A percentile compares a stretch with the other conserved stretches of the same genome.
phyloP scores from a whole-genome alignment of 2,113 vertebrate genomes.

The Nycticryphes semicollaris region DNA sequence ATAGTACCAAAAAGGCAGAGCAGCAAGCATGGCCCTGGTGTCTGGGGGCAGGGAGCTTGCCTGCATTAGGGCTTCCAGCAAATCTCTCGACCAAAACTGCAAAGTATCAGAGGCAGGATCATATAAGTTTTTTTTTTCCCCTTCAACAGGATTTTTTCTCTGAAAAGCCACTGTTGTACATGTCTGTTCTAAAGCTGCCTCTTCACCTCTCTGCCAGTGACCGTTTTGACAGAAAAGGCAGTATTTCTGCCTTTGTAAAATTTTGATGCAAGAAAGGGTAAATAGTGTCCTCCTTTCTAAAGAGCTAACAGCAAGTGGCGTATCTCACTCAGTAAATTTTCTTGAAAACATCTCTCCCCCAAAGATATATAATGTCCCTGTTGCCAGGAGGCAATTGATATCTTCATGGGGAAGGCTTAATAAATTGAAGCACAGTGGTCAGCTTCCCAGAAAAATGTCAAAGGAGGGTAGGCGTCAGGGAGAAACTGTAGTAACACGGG shows the following conservation, averaged over 20 bases:
- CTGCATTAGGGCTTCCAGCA: not conserved
- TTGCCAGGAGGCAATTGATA: slow-evolving; percentile 50
- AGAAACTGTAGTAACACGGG: slow-evolving; percentile 20
- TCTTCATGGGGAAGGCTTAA: slow-evolving; percentile 18
- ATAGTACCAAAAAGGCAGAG: not conserved
- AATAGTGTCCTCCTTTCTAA: not conserved
- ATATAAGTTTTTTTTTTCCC: too few relatives aligned
- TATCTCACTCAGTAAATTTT: not conserved
- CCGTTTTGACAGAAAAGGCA: not conserved
- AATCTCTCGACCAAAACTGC: not conserved
- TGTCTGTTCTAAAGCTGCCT: not conserved
- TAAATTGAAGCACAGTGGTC: slow-evolving; percentile 37
- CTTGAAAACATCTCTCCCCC: not conserved
- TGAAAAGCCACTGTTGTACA: not conserved
- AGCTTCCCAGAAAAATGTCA: slow-evolving; percentile 38
- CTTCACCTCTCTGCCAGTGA: not conserved
- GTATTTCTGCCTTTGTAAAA: not conserved
- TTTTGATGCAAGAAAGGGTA: not conserved
- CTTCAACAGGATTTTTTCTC: not conserved
- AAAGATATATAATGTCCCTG: not conserved
- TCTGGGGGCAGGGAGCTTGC: not conserved
- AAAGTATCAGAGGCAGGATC: not conserved
- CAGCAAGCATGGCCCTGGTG: not conserved
- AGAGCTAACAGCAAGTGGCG: not conserved
- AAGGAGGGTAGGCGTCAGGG: not conserved